Percentiles rank a stretch among this genome's conserved stretches.
phyloP scores from a whole-genome alignment of 1,140 invertebrate species.

The Aphidius gifuensis region DNA sequence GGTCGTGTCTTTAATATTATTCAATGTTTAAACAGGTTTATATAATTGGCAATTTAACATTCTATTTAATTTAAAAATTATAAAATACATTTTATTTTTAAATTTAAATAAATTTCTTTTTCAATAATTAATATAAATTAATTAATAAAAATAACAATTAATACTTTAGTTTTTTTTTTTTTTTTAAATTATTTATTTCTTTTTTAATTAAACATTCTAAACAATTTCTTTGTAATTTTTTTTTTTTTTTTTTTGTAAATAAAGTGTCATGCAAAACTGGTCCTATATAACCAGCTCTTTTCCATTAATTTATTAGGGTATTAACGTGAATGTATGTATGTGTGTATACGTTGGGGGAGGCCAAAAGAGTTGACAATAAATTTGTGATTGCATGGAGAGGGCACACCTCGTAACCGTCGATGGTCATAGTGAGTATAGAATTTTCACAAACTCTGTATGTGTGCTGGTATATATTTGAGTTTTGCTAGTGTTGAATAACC shows the following conservation, averaged over 20 bases:
- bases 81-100: too few species aligned
- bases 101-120: too few species aligned
- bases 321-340: conserved; percentile 25
- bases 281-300: conserved; percentile 29
- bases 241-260: conserved; percentile 2
- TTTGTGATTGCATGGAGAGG: conserved; percentile 33
- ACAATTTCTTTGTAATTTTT: too few species aligned
- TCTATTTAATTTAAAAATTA: too few species aligned
- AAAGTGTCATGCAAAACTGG: conserved; percentile 20
- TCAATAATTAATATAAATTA: too few species aligned
- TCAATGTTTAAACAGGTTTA: too few species aligned
- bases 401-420: conserved; percentile 24
- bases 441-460: conserved; percentile 4
- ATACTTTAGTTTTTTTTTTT: too few species aligned
- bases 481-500: too few species aligned
- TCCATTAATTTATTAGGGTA: conserved; percentile 46
- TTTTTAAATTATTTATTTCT: too few species aligned
- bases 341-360: conserved; percentile 5
- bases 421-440: conserved; percentile 16
- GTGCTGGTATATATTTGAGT: conserved; percentile 1
- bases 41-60: too few species aligned
- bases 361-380: conserved; percentile 37
- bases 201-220: too few species aligned
- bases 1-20: neutral
- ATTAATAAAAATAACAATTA: too few species aligned